Conservation (phyloP, 2,888 invertebrate species). For the Apodemia duryi region DNA sequence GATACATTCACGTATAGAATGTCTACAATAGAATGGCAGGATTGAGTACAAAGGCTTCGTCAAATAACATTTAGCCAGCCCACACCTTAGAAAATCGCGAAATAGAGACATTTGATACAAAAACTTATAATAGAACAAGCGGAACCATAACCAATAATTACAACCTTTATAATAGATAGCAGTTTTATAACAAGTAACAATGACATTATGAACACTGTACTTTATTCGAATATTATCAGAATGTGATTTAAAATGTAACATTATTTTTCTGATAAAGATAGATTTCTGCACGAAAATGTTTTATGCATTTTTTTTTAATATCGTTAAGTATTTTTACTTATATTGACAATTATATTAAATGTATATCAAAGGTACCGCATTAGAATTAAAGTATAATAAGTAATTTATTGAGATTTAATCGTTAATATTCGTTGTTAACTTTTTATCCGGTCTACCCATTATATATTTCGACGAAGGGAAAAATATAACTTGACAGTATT, state of each 20-base stretch:
- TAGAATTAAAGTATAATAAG: no score
- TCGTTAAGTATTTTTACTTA: no score
- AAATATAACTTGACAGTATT: no score
- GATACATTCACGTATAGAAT: conserved; percentile 62
- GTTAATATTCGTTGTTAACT: no score
- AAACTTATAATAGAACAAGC: conserved; percentile 57
- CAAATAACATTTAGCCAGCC: conserved; percentile 78
- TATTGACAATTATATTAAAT: no score
- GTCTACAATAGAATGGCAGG: conserved; percentile 64
- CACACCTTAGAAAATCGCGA: conserved; percentile 77
- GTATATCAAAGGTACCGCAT: no score
- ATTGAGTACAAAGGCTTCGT: conserved; percentile 72
- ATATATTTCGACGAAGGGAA: no score
- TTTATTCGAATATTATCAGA: not conserved
- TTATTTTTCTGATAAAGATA: not conserved
- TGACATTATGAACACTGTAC: conserved; percentile 33
- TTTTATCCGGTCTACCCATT: no score
- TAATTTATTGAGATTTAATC: no score
- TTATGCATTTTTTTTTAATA: no score
- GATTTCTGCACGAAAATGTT: no score
- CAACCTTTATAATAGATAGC: conserved; percentile 64
- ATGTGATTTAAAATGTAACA: conserved; percentile 21
- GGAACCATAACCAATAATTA: conserved; percentile 73
- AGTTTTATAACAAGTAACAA: conserved; percentile 46
- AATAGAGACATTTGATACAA: conserved; percentile 74